phyloP scores from a whole-genome alignment of 2,113 vertebrate species.

The Ctenodactylus gundi region DNA sequence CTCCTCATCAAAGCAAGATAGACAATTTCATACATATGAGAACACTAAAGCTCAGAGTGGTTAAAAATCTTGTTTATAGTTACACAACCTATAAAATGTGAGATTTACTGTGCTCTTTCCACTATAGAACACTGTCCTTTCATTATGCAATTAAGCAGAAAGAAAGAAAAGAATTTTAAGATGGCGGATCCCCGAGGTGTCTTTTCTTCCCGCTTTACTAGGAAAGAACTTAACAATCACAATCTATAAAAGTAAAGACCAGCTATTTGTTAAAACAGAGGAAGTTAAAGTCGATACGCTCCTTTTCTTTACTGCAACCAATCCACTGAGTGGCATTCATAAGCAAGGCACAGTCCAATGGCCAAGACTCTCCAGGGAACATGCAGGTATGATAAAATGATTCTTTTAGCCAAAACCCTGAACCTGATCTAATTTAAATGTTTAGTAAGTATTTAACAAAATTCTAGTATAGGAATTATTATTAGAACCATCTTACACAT shows the following conservation, averaged over 20 bases:
- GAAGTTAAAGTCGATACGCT: not conserved
- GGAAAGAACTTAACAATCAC: not conserved
- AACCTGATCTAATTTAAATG: slow-evolving; percentile 18
- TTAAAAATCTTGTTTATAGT: not conserved
- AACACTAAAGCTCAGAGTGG: not conserved
- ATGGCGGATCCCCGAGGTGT: not conserved
- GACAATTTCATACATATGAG: not conserved
- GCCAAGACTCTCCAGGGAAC: not conserved
- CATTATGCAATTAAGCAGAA: not conserved
- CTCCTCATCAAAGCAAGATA: not conserved
- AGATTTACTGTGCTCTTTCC: not conserved
- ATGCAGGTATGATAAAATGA: not conserved
- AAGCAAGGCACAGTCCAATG: not conserved
- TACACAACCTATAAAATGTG: not conserved
- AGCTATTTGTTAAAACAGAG: not conserved
- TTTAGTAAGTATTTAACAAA: slow-evolving; percentile 14
- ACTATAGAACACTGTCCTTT: not conserved
- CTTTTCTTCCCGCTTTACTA: not conserved
- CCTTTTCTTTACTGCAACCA: not conserved
- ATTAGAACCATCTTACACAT: not conserved
- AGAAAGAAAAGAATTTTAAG: not conserved
- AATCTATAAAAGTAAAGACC: slow-evolving; percentile 1
- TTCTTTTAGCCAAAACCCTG: not conserved
- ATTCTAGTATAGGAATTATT: not conserved
- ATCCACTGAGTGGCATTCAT: not conserved